Percentiles rank a stretch among this genome's conserved stretches.
Evolutionary conservation across 2,113 vertebrate genomes (phyloP).

Genomic region (Anoplopoma fimbria): DNA sequence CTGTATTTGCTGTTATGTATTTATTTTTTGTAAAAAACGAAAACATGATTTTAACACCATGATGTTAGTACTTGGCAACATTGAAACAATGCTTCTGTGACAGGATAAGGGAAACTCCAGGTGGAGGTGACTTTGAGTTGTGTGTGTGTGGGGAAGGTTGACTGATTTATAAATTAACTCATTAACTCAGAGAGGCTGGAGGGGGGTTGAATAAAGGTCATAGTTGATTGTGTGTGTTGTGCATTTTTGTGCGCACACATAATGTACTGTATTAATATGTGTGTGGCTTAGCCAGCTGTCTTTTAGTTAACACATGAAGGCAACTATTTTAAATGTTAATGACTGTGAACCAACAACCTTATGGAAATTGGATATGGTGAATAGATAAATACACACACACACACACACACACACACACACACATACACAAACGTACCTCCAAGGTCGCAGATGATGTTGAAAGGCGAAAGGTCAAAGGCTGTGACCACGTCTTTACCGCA

Average conservation of each 20-base stretch:
- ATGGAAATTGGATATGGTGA: constrained; percentile 50
- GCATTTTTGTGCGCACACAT: constrained; percentile 5
- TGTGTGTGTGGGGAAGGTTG: constrained; percentile 3
- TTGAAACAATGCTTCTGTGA: constrained; percentile 4
- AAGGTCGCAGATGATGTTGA: constrained; percentile 87
- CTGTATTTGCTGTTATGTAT: background rate
- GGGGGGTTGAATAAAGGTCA: constrained; percentile 46
- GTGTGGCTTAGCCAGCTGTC: constrained; percentile 44
- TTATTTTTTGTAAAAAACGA: background rate
- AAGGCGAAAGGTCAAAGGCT: constrained; percentile 90
- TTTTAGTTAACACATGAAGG: constrained; percentile 30
- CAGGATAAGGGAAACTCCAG: constrained; percentile 14
- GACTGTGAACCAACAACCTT: constrained; percentile 43
- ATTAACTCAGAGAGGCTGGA: constrained; percentile 17
- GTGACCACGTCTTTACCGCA: constrained; percentile 86
- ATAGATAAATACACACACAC: constrained; percentile 14
- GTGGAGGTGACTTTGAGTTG: constrained; percentile 34
- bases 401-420: constrained; percentile 24
- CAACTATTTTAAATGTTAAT: constrained; percentile 67
- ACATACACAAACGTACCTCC: constrained; percentile 84
- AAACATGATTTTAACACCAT: background rate
- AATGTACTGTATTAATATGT: constrained; percentile 24
- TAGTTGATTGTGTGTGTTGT: constrained; percentile 6
- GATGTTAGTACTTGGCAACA: background rate
- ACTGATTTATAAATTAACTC: constrained; percentile 37